phyloP scores from a whole-genome alignment of 2,113 vertebrate species.

The Podocnemis expansa region DNA sequence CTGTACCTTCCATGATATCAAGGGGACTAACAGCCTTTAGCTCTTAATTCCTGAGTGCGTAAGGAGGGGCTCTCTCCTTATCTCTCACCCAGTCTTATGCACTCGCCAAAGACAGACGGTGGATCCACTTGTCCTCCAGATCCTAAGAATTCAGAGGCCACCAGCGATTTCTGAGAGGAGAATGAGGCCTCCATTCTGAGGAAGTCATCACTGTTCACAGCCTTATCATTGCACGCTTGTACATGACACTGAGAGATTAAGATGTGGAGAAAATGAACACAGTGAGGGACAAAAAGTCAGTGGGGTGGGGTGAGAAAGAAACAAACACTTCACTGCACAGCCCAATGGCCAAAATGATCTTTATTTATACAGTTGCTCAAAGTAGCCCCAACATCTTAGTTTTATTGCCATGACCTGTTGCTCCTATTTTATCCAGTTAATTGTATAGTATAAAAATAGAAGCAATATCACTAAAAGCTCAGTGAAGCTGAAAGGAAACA shows the following conservation, averaged over 20 bases:
- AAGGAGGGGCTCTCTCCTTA: not conserved
- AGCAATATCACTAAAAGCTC: not conserved
- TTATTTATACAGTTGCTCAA: not conserved
- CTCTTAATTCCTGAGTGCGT: not conserved
- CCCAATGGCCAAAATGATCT: rapidly evolving
- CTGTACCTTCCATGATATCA: not conserved
- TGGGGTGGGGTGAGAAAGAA: not conserved
- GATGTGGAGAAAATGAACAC: not conserved
- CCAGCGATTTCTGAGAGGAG: not conserved
- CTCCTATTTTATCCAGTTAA: too few relatives aligned
- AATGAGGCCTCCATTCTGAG: not conserved
- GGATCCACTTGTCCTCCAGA: not conserved
- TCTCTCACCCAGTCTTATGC: rapidly evolving
- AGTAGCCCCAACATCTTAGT: too few relatives aligned
- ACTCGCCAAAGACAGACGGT: rapidly evolving
- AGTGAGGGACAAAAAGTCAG: not conserved
- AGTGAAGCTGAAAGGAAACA: not conserved
- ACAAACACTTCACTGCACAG: not conserved
- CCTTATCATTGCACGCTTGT: not conserved
- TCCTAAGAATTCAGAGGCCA: not conserved
- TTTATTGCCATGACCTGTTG: too few relatives aligned
- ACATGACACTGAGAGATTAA: not conserved
- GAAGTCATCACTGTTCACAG: not conserved
- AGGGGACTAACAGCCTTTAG: not conserved
- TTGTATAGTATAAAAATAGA: too few relatives aligned